Percentiles rank a stretch among this genome's conserved stretches.
Evolutionary conservation across 1,140 invertebrate species (phyloP).

Genomic region (Drosophila littoralis): DNA sequence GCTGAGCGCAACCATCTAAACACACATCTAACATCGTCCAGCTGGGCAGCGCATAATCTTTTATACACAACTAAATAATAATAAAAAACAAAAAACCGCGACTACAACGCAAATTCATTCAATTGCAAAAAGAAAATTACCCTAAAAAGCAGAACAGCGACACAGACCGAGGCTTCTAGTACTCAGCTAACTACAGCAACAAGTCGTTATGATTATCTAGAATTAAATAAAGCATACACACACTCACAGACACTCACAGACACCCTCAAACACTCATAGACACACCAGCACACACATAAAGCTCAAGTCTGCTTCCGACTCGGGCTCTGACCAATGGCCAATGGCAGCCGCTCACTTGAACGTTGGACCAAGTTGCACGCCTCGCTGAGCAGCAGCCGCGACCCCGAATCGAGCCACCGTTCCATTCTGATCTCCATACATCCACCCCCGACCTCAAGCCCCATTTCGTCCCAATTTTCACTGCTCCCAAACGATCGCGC

Average conservation of each 20-base stretch:
- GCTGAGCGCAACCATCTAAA: conserved; percentile 81
- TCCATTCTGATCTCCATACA: conserved; percentile 17
- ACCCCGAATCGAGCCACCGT: conserved; percentile 23
- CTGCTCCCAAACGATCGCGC: conserved; percentile 40
- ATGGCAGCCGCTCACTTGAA: conserved; percentile 71
- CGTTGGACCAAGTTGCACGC: conserved; percentile 78
- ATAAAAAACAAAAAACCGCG: conserved; percentile 27
- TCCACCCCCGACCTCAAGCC: neutral
- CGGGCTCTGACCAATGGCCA: conserved; percentile 53
- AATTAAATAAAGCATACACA: conserved; percentile 78
- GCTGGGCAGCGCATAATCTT: conserved; percentile 66
- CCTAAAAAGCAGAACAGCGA: conserved; percentile 53
- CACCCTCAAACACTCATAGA: conserved; percentile 30
- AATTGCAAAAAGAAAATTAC: conserved; percentile 84
- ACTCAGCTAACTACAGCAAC: conserved; percentile 54
- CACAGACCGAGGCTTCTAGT: conserved; percentile 26
- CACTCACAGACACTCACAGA: conserved; percentile 42
- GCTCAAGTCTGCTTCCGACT: conserved; percentile 41
- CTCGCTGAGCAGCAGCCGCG: conserved; percentile 72
- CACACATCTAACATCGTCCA: conserved; percentile 70
- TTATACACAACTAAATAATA: conserved; percentile 73
- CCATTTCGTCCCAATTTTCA: conserved; percentile 10
- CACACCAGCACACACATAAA: conserved; percentile 8
- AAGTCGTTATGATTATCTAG: conserved; percentile 82
- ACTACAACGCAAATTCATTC: conserved; percentile 82